phyloP scores from a whole-genome alignment of 2,888 invertebrate species.

The Noctua janthina region DNA sequence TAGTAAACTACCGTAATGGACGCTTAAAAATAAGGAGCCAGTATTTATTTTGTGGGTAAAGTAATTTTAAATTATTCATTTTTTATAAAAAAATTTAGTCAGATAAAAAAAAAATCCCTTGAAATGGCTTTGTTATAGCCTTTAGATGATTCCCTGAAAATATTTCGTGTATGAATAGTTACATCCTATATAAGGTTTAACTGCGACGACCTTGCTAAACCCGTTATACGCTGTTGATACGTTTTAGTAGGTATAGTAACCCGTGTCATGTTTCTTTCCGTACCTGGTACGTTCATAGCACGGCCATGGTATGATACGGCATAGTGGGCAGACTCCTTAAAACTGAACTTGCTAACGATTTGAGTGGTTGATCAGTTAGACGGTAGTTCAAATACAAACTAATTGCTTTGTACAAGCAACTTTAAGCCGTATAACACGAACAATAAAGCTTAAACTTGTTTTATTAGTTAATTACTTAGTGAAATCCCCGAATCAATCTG shows the following conservation, averaged over 20 bases:
- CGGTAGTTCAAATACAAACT: background rate
- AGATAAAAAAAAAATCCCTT: too few species aligned
- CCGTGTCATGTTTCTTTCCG: background rate
- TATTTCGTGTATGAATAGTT: too few species aligned
- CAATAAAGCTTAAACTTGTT: slow-evolving; percentile 23
- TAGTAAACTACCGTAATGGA: too few species aligned
- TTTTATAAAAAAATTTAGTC: too few species aligned
- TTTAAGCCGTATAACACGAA: background rate
- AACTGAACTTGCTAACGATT: slow-evolving; percentile 25
- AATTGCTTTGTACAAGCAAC: slow-evolving; percentile 19
- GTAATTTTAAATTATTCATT: too few species aligned
- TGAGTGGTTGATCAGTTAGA: slow-evolving; percentile 4
- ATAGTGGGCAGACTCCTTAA: background rate
- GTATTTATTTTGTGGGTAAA: too few species aligned
- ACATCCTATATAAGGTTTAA: too few species aligned
- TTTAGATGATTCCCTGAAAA: too few species aligned
- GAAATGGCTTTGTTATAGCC: too few species aligned
- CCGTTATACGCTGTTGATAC: too few species aligned
- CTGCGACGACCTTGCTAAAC: too few species aligned
- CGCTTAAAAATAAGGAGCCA: too few species aligned
- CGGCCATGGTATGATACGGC: background rate
- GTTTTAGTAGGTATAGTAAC: background rate
- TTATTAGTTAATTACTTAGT: slow-evolving; percentile 15
- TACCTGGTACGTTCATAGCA: background rate
- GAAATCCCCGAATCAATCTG: slow-evolving; percentile 6